Conservation (phyloP, 2,888 invertebrate genomes). For the Melieria omissa region DNA sequence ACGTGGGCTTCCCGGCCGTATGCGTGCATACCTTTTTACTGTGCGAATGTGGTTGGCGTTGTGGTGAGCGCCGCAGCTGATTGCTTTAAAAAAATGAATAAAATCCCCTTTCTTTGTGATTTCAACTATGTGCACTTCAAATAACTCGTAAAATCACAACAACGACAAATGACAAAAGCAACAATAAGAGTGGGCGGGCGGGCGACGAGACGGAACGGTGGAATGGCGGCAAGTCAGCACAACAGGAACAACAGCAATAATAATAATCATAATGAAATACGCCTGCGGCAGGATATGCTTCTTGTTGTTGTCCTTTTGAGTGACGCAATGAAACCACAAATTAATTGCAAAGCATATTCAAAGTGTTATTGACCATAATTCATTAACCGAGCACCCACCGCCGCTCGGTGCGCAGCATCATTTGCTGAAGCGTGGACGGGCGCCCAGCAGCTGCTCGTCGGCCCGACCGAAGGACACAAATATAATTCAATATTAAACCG, state of each 20-base stretch:
- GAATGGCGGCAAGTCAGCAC: too few relatives aligned
- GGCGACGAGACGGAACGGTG: not conserved
- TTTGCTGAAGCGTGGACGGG: not conserved
- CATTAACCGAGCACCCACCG: constrained; percentile 49
- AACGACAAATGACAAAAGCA: constrained; percentile 15
- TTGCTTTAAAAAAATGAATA: too few relatives aligned
- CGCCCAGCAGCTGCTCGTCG: not conserved
- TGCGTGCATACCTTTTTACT: too few relatives aligned
- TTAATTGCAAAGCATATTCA: constrained; percentile 53
- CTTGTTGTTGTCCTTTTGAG: not conserved
- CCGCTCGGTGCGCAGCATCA: not conserved
- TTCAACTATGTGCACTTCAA: not conserved
- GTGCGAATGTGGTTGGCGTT: too few relatives aligned
- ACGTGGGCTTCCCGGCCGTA: too few relatives aligned
- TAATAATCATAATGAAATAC: constrained; percentile 33
- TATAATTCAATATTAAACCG: constrained; percentile 36
- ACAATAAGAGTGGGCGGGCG: not conserved
- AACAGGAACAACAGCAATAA: constrained; percentile 29
- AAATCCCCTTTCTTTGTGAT: not conserved
- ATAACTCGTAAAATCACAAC: not conserved
- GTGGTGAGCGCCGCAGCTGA: too few relatives aligned
- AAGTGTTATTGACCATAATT: constrained; percentile 61
- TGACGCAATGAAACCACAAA: constrained; percentile 48
- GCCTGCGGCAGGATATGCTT: constrained; percentile 16
- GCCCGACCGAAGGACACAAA: not conserved